These are phyloP conservation scores for Poecilia gillii DNA, from an alignment of 2,797 vertebrate species.

Conservation along the genomic window DNA sequence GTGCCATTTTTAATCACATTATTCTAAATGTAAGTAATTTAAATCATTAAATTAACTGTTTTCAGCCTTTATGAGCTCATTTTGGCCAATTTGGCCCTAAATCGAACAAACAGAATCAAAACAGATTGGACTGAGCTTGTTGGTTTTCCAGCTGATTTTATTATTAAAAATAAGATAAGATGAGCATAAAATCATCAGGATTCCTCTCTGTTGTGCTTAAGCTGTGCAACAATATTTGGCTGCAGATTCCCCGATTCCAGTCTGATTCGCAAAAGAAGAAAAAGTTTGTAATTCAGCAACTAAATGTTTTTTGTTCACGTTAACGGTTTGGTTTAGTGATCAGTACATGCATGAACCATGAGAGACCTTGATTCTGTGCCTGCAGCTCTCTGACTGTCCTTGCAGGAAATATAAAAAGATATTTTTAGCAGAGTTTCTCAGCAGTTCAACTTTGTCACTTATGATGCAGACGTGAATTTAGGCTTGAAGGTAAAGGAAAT, in stretches of 20 bases:
- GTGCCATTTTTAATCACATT: not conserved
- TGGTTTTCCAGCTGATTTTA: not conserved
- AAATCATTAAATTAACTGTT: not conserved
- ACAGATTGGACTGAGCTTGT: not conserved
- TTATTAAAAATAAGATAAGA: not conserved
- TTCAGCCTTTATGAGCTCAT: not conserved
- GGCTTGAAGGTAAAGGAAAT: not conserved
- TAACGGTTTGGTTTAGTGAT: not conserved
- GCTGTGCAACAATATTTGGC: not conserved
- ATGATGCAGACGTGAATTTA: not conserved
- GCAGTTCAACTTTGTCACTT: not conserved
- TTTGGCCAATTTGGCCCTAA: not conserved
- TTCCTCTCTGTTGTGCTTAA: conserved; percentile 1
- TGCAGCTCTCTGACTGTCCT: not conserved
- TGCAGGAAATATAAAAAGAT: not conserved
- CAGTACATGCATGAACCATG: not conserved
- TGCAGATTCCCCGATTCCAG: not conserved
- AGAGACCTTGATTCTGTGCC: not conserved
- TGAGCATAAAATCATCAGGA: not conserved
- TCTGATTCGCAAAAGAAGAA: not conserved
- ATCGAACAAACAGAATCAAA: not conserved
- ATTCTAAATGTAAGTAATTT: not conserved
- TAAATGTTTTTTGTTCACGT: not conserved
- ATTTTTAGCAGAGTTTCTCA: not conserved
- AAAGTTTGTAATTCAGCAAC: not conserved